These are phyloP conservation scores for Temnothorax rugatulus DNA, from an alignment of 2,888 invertebrate species.

Conservation along the genomic window DNA sequence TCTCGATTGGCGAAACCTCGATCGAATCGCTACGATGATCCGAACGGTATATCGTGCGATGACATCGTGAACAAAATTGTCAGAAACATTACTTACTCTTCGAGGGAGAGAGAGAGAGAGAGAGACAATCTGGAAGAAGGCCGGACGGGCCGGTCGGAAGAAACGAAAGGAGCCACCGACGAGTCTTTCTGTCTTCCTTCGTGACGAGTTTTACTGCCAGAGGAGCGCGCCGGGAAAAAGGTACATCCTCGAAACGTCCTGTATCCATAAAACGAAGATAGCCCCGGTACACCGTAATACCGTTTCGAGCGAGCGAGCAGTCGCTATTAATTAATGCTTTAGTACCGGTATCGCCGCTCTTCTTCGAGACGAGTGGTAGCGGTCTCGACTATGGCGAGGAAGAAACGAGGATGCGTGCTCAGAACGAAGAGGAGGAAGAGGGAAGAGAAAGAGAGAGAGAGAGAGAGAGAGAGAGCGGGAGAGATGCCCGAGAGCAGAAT, in stretches of 20 bases:
- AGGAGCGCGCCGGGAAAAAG: slow-evolving; percentile 56
- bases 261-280: slow-evolving; percentile 73
- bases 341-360: slow-evolving; percentile 78
- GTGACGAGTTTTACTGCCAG: slow-evolving; percentile 63
- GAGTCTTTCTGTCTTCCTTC: slow-evolving; percentile 49
- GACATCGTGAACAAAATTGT: slow-evolving; percentile 9
- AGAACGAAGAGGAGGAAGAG: neutral
- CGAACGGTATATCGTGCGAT: slow-evolving; percentile 15
- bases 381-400: slow-evolving; percentile 31
- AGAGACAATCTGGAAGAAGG: slow-evolving; percentile 27
- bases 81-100: slow-evolving; percentile 25
- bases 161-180: slow-evolving; percentile 48
- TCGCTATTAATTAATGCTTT: slow-evolving; percentile 84
- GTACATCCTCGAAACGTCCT: slow-evolving; percentile 68
- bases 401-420: slow-evolving; percentile 31
- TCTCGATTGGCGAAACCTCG: slow-evolving; percentile 35
- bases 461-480: slow-evolving; percentile 9
- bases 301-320: slow-evolving; percentile 76
- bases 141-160: slow-evolving; percentile 20
- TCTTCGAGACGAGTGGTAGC: slow-evolving; percentile 56
- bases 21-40: slow-evolving; percentile 21
- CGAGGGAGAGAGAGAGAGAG: neutral
- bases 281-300: slow-evolving; percentile 70
- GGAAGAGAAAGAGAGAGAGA: neutral
- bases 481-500: slow-evolving; percentile 28